These are phyloP conservation scores for Drosophila tropicalis DNA, from an alignment of 1,140 invertebrate species.

Conservation along the genomic window DNA sequence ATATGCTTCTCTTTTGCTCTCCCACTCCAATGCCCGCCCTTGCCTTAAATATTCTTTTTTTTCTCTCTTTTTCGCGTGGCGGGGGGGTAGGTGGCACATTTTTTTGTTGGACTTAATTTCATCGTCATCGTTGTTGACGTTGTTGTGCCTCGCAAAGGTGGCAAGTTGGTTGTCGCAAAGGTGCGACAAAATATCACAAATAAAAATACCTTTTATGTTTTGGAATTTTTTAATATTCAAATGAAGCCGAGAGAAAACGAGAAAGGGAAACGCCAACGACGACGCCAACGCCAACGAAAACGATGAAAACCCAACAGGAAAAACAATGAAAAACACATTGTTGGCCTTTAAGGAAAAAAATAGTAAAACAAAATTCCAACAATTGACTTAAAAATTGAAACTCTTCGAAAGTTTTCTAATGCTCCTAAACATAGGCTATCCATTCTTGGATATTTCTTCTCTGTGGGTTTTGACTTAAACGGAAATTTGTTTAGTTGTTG, in stretches of 20 bases:
- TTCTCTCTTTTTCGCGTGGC: neutral
- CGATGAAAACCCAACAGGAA: no score
- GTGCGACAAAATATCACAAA: slow-evolving; percentile 82
- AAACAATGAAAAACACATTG: no score
- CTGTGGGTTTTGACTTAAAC: no score
- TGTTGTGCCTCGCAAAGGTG: slow-evolving; percentile 52
- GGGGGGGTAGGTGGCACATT: slow-evolving; percentile 27
- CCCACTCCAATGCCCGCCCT: neutral
- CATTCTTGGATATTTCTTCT: no score
- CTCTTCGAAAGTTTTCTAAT: no score
- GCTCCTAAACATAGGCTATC: no score
- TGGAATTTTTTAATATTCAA: slow-evolving; percentile 81
- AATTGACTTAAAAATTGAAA: no score
- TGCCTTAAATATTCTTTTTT: no score
- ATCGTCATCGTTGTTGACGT: slow-evolving; percentile 11
- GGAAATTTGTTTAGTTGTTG: neutral
- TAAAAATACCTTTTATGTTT: slow-evolving; percentile 81
- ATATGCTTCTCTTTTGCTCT: slow-evolving; percentile 19
- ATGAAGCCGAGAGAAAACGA: slow-evolving; percentile 59
- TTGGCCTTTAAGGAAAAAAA: no score
- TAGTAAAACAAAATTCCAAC: no score
- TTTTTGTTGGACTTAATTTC: slow-evolving; percentile 32
- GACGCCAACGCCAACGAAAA: no score
- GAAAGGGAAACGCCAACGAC: slow-evolving; percentile 1
- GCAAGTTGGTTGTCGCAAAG: slow-evolving; percentile 80